Percentiles rank a stretch among this genome's conserved stretches.
Conservation (phyloP, 2,797 vertebrate species). For the Danio kyathit region DNA sequence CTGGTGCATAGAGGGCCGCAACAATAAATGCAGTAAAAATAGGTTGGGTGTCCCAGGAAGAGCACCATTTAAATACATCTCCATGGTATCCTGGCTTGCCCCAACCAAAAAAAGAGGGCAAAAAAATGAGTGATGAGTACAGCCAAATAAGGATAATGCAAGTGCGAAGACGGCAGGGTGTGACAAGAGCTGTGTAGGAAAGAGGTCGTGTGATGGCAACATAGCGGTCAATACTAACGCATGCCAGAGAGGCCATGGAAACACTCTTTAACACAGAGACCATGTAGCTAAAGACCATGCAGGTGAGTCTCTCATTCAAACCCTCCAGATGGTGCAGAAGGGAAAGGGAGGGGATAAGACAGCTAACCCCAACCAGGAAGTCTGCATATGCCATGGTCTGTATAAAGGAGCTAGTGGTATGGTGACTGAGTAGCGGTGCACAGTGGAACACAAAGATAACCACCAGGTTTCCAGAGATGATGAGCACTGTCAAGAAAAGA, state of each 20-base stretch:
- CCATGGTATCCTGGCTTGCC: constrained; percentile 99
- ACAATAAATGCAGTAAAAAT: constrained; percentile 95
- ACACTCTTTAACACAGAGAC: constrained; percentile 97
- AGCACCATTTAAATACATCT: constrained; percentile 93
- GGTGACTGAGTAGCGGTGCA: constrained; percentile 95
- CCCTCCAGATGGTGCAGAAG: constrained; percentile 88
- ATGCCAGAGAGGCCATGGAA: constrained; percentile 95
- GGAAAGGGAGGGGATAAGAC: constrained; percentile 94
- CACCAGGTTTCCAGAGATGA: constrained; percentile 94
- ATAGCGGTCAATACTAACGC: constrained; percentile 97
- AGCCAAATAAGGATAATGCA: constrained; percentile 94
- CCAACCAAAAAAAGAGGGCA: constrained; percentile 94
- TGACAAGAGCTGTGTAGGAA: constrained; percentile 91
- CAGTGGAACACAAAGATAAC: constrained; percentile 99
- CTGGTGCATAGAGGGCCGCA: constrained; percentile 92
- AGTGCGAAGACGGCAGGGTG: constrained; percentile 91
- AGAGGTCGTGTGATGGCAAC: constrained; percentile 94
- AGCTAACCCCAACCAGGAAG: constrained; percentile 95
- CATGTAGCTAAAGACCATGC: constrained; percentile 94
- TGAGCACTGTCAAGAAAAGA: constrained; percentile 92
- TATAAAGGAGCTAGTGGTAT: constrained; percentile 97
- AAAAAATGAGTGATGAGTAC: constrained; percentile 92
- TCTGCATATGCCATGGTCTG: constrained; percentile 99
- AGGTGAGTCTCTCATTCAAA: constrained; percentile 88
- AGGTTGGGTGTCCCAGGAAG: constrained; percentile 88